Evolutionary conservation across 2,888 invertebrate species (phyloP), one percentile per base, ranked within the genome.

Genomic region (Oxycera nigricornis): DNA sequence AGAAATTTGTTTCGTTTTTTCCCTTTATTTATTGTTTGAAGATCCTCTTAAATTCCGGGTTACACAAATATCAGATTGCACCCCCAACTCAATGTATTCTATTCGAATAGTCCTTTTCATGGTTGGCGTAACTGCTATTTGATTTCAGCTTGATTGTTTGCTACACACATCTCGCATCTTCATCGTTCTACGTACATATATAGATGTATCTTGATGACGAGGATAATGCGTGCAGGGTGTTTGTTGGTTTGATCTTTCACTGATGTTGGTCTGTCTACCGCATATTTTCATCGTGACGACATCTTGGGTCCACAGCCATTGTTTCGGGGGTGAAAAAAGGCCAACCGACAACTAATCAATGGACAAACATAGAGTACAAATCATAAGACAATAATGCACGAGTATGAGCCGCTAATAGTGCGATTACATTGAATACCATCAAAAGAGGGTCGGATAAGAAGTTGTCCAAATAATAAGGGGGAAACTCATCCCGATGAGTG

Each of bases 61-160:
- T 75, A 75, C 75, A 75, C 75, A 75, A 73, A 75, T 75, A 75
- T 75, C 75, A 73, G 68, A 61, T 75, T 75, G 75, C 75, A 75
- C 52, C 50, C 68, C 41, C 41, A n/a, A 62, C 17, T 20, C 46
- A 17, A 26, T 72, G 35, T 20, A 46, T 3, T 3, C n/a, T 2
- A 46, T 17, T n/a, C 2, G 6, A n/a, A 39, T 11, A 24, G 46
- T 39, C 28, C 3, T 26, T 14, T 24, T 17, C 2, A 4, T 22
- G n/a, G 26, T 26, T 17, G 26, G 3, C 11, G 65, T 11, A 41
- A n/a, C 28, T 30, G 30, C 70, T 30, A 31, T 31, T 52, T 55
- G 52, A 52, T 35, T 52, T 68, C 30, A 46, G 17, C 7, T 68
- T 70, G 24, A 31, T 70, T 70, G 70, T 52, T 52, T 31, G 20